phyloP scores from a whole-genome alignment of 2,888 invertebrate species.

The Mythimna albipuncta region DNA sequence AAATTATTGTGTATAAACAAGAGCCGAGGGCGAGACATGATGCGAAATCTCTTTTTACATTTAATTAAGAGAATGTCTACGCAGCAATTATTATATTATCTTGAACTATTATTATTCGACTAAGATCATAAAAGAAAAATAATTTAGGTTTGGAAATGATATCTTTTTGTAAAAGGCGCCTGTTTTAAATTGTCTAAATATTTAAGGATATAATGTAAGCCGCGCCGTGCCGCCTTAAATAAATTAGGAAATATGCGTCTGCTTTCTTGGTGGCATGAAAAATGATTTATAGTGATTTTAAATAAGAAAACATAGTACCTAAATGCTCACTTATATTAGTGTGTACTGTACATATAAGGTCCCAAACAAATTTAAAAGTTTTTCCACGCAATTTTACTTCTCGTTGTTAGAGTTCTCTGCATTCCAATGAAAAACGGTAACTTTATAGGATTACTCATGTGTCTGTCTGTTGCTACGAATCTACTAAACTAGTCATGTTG shows the following conservation, averaged over 20 bases:
- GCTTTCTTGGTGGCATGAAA: constrained; percentile 6
- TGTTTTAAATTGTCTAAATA: constrained; percentile 21
- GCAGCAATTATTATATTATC: constrained; percentile 56
- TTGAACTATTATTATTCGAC: constrained; percentile 50
- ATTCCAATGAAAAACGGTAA: too few species aligned
- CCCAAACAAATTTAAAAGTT: too few species aligned
- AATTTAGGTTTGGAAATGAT: constrained; percentile 38
- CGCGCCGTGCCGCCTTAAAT: background rate
- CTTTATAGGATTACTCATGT: too few species aligned
- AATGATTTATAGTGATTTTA: constrained; percentile 1
- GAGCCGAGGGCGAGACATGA: constrained; percentile 61
- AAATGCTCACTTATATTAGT: background rate
- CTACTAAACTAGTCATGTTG: too few species aligned
- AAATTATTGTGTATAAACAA: constrained; percentile 50
- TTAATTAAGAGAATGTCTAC: constrained; percentile 65
- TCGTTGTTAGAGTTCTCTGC: too few species aligned
- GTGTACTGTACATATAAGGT: background rate
- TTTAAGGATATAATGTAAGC: background rate
- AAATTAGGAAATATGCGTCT: constrained; percentile 22
- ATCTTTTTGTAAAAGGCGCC: constrained; percentile 24
- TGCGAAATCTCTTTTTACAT: constrained; percentile 60
- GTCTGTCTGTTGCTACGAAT: too few species aligned
- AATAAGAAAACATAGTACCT: background rate
- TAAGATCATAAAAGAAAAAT: constrained; percentile 44
- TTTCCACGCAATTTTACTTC: too few species aligned